Conservation (phyloP, 2,113 vertebrate genomes). For the Gopherus flavomarginatus region DNA sequence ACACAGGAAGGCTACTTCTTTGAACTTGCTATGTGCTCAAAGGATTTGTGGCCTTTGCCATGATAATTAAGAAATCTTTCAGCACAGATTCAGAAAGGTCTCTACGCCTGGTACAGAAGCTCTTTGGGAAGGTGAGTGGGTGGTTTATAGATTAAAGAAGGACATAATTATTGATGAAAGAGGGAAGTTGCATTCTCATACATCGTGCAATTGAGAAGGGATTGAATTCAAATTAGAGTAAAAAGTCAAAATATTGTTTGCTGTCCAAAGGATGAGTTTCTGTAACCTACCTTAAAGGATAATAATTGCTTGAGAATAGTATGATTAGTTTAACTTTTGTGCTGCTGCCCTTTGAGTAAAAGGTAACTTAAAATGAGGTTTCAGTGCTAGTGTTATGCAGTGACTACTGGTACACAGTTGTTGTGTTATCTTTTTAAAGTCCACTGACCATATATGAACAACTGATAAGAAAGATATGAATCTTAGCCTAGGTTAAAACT, state of each 20-base stretch:
- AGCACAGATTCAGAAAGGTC: constrained; percentile 62
- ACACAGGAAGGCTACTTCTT: constrained; percentile 52
- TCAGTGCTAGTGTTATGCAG: constrained; percentile 43
- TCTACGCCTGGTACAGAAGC: constrained; percentile 66
- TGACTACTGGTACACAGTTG: constrained; percentile 55
- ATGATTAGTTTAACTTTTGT: constrained; percentile 63
- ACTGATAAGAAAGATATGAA: constrained; percentile 47
- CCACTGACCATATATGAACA: constrained; percentile 40
- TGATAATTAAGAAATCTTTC: constrained; percentile 76
- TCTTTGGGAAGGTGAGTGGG: constrained; percentile 71
- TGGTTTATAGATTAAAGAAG: constrained; percentile 72
- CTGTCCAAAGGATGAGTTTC: constrained; percentile 27
- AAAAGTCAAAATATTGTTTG: constrained; percentile 52
- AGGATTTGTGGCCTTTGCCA: constrained; percentile 61
- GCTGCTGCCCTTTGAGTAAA: constrained; percentile 52
- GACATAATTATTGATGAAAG: constrained; percentile 71
- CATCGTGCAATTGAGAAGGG: constrained; percentile 55
- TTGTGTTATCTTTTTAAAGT: constrained; percentile 60
- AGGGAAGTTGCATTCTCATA: constrained; percentile 65
- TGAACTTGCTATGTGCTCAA: constrained; percentile 50
- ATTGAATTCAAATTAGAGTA: constrained; percentile 57
- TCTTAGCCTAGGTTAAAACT: constrained; percentile 22
- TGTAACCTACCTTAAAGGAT: neutral
- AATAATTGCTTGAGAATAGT: constrained; percentile 56
- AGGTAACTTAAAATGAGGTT: constrained; percentile 12